Percentiles rank a stretch among this genome's conserved stretches.
These are phyloP conservation scores for Solenopsis invicta DNA, from an alignment of 1,140 invertebrate genomes.

Conservation along the genomic window DNA sequence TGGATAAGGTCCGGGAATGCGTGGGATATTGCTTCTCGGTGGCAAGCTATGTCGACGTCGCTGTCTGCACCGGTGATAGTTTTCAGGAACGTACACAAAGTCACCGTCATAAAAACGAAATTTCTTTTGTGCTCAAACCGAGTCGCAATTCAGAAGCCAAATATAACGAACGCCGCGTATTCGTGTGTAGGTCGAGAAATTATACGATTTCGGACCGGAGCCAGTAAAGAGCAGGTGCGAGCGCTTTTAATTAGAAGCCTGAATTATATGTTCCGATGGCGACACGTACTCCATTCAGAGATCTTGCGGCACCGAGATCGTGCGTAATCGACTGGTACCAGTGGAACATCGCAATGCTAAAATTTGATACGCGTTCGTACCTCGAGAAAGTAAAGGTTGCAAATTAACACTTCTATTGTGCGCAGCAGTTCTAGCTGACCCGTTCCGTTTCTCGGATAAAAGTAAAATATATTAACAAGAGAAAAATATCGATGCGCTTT, in stretches of 20 bases:
- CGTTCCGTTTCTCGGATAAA: neutral
- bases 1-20: constrained; percentile 53
- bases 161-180: constrained; percentile 24
- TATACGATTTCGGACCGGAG: constrained; percentile 31
- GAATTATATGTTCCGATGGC: constrained; percentile 45
- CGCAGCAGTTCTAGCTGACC: neutral
- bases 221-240: constrained; percentile 8
- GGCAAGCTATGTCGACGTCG: constrained; percentile 32
- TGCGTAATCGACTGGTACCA: constrained; percentile 7
- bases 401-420: constrained; percentile 23
- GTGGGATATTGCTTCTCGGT: constrained; percentile 50
- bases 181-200: constrained; percentile 28
- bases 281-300: constrained; percentile 35
- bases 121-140: constrained; percentile 45
- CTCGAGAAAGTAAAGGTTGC: neutral
- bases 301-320: neutral
- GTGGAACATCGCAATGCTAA: neutral
- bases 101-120: constrained; percentile 43
- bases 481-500: neutral
- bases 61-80: constrained; percentile 26
- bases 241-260: constrained; percentile 57
- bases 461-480: constrained; percentile 19
- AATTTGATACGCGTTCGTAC: constrained; percentile 18
- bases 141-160: constrained; percentile 17
- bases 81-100: constrained; percentile 32